A percentile compares a stretch with the other conserved stretches of the same genome.
phyloP scores from a whole-genome alignment of 2,888 invertebrate genomes.

The Zonitis immaculata region DNA sequence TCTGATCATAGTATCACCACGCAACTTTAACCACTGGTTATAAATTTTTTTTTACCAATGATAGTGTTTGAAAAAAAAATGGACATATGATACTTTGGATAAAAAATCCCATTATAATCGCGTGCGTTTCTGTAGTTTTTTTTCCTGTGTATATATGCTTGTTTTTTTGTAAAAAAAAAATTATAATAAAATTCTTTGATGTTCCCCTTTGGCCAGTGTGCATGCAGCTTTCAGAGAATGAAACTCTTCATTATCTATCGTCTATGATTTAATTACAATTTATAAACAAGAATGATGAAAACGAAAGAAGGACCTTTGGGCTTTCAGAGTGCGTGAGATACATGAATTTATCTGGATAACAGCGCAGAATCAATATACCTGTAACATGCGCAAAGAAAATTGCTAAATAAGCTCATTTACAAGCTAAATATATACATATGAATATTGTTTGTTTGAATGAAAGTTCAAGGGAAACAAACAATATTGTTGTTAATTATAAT shows the following conservation, averaged over 20 bases:
- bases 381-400: slow-evolving; percentile 26
- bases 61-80: no score
- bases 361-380: slow-evolving; percentile 25
- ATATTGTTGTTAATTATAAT: slow-evolving; percentile 18
- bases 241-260: not conserved
- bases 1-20: no score
- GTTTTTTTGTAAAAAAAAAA: no score
- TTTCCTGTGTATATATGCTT: no score
- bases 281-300: not conserved
- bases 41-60: no score
- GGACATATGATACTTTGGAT: no score
- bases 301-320: slow-evolving; percentile 8
- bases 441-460: slow-evolving; percentile 14
- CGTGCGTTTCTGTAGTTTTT: no score
- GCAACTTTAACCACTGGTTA: no score
- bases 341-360: slow-evolving; percentile 19
- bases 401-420: slow-evolving; percentile 23
- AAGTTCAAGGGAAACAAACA: not conserved
- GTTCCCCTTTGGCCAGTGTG: no score
- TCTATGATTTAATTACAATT: not conserved
- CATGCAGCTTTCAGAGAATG: not conserved
- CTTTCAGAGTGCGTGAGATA: slow-evolving; percentile 22
- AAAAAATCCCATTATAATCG: no score
- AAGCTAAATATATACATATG: slow-evolving; percentile 18
- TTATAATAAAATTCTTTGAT: no score